These are phyloP conservation scores for Drusus annulatus DNA, from an alignment of 1,140 invertebrate genomes.

Conservation along the genomic window DNA sequence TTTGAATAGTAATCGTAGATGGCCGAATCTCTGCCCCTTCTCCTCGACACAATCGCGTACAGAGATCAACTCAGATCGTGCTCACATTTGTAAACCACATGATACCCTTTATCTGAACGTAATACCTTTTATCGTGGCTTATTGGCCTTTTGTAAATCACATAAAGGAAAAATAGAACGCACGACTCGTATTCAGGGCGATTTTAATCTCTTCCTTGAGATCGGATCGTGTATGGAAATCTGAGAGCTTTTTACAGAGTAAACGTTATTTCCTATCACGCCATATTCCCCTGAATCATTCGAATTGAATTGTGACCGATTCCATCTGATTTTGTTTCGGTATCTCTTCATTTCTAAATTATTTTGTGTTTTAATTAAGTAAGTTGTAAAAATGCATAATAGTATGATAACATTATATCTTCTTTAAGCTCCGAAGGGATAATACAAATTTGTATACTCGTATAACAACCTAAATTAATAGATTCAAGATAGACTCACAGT, in stretches of 20 bases:
- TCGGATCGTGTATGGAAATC: slow-evolving; percentile 58
- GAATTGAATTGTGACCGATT: background rate
- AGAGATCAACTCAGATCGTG: slow-evolving; percentile 29
- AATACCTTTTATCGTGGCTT: slow-evolving; percentile 54
- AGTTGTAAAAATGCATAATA: too few relatives aligned
- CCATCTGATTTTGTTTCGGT: background rate
- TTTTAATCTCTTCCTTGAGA: slow-evolving; percentile 54
- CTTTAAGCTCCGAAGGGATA: too few relatives aligned
- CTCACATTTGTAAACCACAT: slow-evolving; percentile 52
- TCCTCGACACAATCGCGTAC: background rate
- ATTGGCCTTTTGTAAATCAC: slow-evolving; percentile 54
- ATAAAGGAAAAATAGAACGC: slow-evolving; percentile 51
- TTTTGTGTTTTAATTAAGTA: too few relatives aligned
- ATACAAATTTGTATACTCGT: too few relatives aligned
- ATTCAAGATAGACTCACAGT: too few relatives aligned
- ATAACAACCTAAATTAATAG: too few relatives aligned
- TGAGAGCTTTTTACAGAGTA: slow-evolving; percentile 48
- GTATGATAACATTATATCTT: too few relatives aligned
- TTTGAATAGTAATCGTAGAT: too few relatives aligned
- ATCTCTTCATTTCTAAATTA: too few relatives aligned
- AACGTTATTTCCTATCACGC: slow-evolving; percentile 36
- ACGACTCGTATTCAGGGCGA: slow-evolving; percentile 50
- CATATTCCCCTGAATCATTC: slow-evolving; percentile 2
- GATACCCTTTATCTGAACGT: slow-evolving; percentile 56
- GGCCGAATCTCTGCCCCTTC: background rate